Base-by-base conservation (phyloP, 2,888 invertebrate species). In the Parthenolecanium corni region DNA sequence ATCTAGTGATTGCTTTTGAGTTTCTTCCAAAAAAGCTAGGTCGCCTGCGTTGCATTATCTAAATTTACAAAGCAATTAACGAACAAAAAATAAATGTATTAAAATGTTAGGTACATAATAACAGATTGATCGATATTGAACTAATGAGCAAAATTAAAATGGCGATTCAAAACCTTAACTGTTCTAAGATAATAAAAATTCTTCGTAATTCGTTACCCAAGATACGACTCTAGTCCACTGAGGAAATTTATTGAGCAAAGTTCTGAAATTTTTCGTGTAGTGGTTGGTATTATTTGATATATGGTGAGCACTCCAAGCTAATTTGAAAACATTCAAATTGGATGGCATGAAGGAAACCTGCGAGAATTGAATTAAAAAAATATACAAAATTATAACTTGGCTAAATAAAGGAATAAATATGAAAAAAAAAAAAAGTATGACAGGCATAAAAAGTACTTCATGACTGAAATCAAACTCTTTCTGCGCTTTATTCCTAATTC, bases 201-300 rank as follows among this genome's bases (percentile, higher is more conserved):
- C 61, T 61, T 61, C 61, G 20, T 51, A 51, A 24, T 61, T 51
- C 6, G 40, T 61, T 16, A 61, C 16, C 51, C 61, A 49, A 5
- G 61, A 21, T 9, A 51, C 51, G 0, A 38, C 2, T 14, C 61
- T 36, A 18, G 61, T 61, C 61, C 61, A 49, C 12, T 31, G 12
- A 3, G 61, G 61, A 36, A 61, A 61, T 9, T 20, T 61, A 3
- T 61, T 49, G 14, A 61, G 14, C 4, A 61, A 21, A 49, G 21
- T 31, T n/a, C 20, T 47, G 40, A 49, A 61, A 21, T 51, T 51
- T 2, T 36, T 5, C 6, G 49, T 36, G 36, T 51, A 61, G 12
- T 61, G 61, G 23, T 25, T 20, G 18, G 49, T 47, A 49, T 14
- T 14, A 38, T 51, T 61, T 2, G 38, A 46, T 16, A 46, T 18